A percentile compares a stretch with the other conserved stretches of the same genome.
Conservation (phyloP, 53 echinoderm and acorn worm genomes). For the Holothuria leucospilota region DNA sequence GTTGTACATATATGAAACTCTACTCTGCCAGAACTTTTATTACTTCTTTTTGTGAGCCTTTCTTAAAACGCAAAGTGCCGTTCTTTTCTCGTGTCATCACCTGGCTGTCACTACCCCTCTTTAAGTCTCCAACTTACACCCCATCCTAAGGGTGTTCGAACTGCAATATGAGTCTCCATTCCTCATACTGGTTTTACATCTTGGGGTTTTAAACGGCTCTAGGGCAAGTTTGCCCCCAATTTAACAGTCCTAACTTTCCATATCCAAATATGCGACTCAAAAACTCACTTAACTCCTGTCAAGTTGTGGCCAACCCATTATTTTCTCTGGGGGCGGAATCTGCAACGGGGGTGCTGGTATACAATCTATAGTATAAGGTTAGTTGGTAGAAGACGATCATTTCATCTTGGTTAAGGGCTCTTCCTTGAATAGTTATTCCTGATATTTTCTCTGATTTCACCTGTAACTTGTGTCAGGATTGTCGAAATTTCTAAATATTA, state of each 20-base stretch:
- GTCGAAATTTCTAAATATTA: constrained; percentile 17
- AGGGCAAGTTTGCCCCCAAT: constrained; percentile 58
- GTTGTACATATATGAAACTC: constrained; percentile 54
- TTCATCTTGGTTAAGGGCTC: constrained; percentile 5
- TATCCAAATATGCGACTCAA: constrained; percentile 49
- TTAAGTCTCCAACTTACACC: constrained; percentile 57
- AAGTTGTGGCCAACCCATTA: constrained; percentile 64
- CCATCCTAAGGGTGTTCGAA: constrained; percentile 63
- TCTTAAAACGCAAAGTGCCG: constrained; percentile 42
- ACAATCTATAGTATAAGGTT: constrained; percentile 36
- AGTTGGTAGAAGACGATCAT: neutral
- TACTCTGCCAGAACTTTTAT: constrained; percentile 37
- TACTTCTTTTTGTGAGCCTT: neutral
- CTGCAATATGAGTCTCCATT: constrained; percentile 59
- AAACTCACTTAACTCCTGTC: neutral
- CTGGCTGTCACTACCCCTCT: neutral
- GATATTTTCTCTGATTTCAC: constrained; percentile 19
- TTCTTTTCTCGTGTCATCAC: neutral
- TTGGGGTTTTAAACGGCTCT: constrained; percentile 35
- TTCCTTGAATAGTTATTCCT: neutral
- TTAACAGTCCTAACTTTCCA: constrained; percentile 60
- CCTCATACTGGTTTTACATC: constrained; percentile 42
- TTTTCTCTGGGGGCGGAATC: constrained; percentile 59
- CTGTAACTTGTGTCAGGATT: neutral
- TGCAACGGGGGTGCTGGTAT: constrained; percentile 59